These are phyloP conservation scores for Agrotis clavis DNA, from an alignment of 2,888 invertebrate species.

Conservation along the genomic window DNA sequence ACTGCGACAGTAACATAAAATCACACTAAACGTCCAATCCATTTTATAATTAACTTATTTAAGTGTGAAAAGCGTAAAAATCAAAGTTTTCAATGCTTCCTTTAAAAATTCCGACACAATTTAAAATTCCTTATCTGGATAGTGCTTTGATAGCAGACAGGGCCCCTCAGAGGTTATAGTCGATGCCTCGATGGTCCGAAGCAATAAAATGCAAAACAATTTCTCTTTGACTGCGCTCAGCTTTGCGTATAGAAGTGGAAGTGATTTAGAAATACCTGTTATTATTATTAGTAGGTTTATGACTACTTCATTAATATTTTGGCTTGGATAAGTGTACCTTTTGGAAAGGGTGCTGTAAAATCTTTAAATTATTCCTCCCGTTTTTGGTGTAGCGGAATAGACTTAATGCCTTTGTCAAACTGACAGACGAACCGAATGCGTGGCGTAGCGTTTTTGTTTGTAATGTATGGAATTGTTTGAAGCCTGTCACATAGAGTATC, in stretches of 20 bases:
- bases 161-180: conserved; percentile 23
- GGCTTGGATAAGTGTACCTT: background rate
- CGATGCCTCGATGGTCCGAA: conserved; percentile 22
- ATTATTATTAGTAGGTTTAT: background rate
- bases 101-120: conserved; percentile 18
- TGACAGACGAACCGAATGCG: no score
- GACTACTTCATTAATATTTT: background rate
- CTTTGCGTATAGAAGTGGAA: conserved; percentile 52
- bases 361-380: no score
- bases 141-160: conserved; percentile 12
- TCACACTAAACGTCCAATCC: no score
- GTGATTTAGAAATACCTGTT: conserved; percentile 60
- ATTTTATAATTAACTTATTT: no score
- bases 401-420: no score
- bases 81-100: background rate
- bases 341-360: no score
- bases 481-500: no score
- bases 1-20: no score
- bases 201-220: conserved; percentile 47
- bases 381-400: no score
- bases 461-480: no score
- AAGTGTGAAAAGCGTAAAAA: background rate
- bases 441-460: no score
- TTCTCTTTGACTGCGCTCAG: conserved; percentile 51
- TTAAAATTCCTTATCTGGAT: conserved; percentile 35